A percentile compares a stretch with the other conserved stretches of the same genome.
Conservation (phyloP, 1,140 invertebrate species). For the Pseudachorutes palmiensis region DNA sequence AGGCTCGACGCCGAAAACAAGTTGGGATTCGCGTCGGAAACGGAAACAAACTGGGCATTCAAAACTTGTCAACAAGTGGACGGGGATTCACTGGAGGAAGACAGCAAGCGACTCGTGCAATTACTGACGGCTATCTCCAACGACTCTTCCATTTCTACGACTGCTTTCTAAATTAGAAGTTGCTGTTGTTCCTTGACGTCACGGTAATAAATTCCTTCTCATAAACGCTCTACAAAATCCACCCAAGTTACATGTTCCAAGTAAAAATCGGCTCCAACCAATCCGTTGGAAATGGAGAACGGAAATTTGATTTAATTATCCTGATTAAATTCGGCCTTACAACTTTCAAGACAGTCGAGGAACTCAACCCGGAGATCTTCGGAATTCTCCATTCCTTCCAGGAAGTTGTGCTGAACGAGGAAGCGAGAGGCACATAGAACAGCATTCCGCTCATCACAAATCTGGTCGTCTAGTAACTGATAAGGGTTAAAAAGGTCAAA, state of each 20-base stretch:
- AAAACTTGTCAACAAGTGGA: no score
- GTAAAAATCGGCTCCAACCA: no score
- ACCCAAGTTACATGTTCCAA: no score
- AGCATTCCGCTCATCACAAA: conserved; percentile 43
- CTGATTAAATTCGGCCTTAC: neutral
- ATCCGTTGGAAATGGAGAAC: neutral
- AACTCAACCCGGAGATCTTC: neutral
- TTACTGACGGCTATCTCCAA: neutral
- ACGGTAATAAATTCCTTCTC: neutral
- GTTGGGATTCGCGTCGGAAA: neutral
- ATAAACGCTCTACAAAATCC: no score
- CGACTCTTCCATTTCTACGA: neutral
- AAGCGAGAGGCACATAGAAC: conserved; percentile 40
- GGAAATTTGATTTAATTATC: neutral
- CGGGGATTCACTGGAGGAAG: no score
- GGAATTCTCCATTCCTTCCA: conserved; percentile 12
- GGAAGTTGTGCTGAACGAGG: conserved; percentile 24
- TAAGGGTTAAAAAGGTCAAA: conserved; percentile 22
- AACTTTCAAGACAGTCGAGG: neutral
- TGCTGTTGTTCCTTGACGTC: neutral
- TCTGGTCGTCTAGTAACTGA: conserved; percentile 43
- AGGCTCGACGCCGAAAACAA: no score
- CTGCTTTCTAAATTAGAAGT: neutral
- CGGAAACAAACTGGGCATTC: neutral
- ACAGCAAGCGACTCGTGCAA: neutral